Conservation (phyloP, 2,797 vertebrate species). For the Myotis myotis region DNA sequence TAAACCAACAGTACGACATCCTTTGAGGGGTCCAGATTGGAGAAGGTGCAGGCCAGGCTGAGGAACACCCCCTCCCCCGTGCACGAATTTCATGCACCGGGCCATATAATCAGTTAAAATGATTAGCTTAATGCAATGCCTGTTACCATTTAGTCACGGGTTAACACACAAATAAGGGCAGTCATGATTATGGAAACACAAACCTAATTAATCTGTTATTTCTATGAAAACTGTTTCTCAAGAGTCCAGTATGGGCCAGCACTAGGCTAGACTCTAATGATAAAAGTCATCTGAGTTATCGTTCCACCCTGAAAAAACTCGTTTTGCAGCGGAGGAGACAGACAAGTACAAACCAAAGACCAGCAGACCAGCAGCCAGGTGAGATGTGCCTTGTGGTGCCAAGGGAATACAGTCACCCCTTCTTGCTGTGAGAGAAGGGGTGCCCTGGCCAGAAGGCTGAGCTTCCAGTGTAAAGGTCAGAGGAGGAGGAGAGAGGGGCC, state of each 20-base stretch:
- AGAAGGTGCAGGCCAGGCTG: too few relatives aligned
- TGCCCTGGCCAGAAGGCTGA: fast-evolving
- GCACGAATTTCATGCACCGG: too few relatives aligned
- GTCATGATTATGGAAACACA: neutral
- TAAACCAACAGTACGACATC: too few relatives aligned
- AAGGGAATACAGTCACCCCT: fast-evolving
- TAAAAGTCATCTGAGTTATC: neutral
- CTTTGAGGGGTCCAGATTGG: too few relatives aligned
- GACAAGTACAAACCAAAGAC: neutral
- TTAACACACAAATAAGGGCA: neutral
- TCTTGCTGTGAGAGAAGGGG: neutral
- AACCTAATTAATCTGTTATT: neutral
- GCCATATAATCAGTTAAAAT: neutral
- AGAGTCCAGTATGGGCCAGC: neutral
- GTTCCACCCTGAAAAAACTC: neutral
- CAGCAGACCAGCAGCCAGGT: neutral
- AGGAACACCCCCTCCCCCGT: too few relatives aligned
- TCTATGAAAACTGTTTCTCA: neutral
- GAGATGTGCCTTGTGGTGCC: neutral
- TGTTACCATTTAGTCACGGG: neutral
- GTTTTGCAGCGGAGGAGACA: neutral
- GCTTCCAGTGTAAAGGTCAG: neutral
- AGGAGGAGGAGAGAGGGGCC: too few relatives aligned
- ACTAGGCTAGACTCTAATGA: neutral
- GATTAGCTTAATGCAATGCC: neutral